Base-by-base conservation (phyloP, 2,888 invertebrate species). In the Pollenia labialis region DNA sequence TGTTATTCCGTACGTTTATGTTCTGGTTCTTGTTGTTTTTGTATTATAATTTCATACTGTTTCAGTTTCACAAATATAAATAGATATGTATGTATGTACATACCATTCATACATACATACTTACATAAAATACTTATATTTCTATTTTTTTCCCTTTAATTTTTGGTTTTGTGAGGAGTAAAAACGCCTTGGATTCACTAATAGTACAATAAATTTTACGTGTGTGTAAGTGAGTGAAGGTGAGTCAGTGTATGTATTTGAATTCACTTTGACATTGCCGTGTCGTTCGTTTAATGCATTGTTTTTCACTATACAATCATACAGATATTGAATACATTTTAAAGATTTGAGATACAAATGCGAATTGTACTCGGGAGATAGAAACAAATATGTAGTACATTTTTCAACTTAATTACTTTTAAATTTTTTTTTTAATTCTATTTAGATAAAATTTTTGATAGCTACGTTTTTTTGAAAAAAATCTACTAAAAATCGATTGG, bases 241-340 rank as follows among this genome's bases (percentile, higher is more conserved):
- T 71, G 42, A 54, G n/a, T 23, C 11, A 18, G 23, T 10, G 69
- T 58, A 32, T 56, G 18, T 23, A 56, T 23, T 11, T 56, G 69
- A 50, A 62, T 62, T 56, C 66, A 18, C 71, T 52, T 80, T 71
- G 69, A 68, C 56, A 68, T 80, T 64, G 23, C 50, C 62, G 71
- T 72, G 52, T 64, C 77, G 77, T 77, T 75, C 58, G 68, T 69
- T 66, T 81, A 44, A 56, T 56, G 71, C 72, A 72, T 81, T 81
- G 56, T 81, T 72, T 58, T 71, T 23, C 12, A 54, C 40, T 62
- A 62, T 52, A 18, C 12, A 50, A 16, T 11, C 8, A 42, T 18
- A 16, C 23, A 66, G 12, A 4, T 18, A 1, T 11, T 32, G 4
- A 32, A 32, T 32, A 32, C 32, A 32, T 32, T 32, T 32, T 32